Percentiles rank a stretch among this genome's conserved stretches.
Evolutionary conservation across 2,113 vertebrate genomes (phyloP).

Genomic region (Candoia aspera): DNA sequence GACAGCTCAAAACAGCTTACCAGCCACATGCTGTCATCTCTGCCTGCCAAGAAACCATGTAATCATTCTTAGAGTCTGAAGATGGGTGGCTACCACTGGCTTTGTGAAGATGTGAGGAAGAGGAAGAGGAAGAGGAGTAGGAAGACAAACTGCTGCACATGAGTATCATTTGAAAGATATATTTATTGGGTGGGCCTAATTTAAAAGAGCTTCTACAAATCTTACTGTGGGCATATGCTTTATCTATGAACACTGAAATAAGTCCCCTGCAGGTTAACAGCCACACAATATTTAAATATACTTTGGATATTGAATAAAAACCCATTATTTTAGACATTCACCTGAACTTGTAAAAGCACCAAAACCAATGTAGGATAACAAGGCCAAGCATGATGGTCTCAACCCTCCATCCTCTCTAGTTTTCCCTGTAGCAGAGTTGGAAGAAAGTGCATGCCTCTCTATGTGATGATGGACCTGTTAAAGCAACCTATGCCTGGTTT

Average conservation of each 20-base stretch:
- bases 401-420: too few species aligned
- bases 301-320: slow-evolving; percentile 46
- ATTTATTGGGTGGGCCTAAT: slow-evolving; percentile 26
- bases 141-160: slow-evolving; percentile 40
- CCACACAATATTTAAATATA: slow-evolving; percentile 53
- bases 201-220: slow-evolving; percentile 57
- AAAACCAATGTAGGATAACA: too few species aligned
- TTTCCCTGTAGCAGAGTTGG: too few species aligned
- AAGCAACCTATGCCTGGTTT: too few species aligned
- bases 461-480: too few species aligned
- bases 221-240: slow-evolving; percentile 48
- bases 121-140: slow-evolving; percentile 26
- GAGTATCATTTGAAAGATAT: slow-evolving; percentile 42
- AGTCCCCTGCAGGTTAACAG: slow-evolving; percentile 56
- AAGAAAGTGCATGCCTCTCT: too few species aligned
- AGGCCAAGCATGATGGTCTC: too few species aligned
- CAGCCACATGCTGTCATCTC: slow-evolving; percentile 65
- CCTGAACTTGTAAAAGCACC: too few species aligned
- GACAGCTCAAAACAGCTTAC: slow-evolving; percentile 68
- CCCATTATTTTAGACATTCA: too few species aligned
- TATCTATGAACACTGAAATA: slow-evolving; percentile 61
- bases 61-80: slow-evolving; percentile 62
- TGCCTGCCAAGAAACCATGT: slow-evolving; percentile 61
- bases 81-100: slow-evolving; percentile 41
- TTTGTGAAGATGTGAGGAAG: slow-evolving; percentile 40